Evolutionary conservation across 1,140 invertebrate genomes (phyloP), one percentile per base, ranked within the genome.

Genomic region (Zaprionus nigranus): DNA sequence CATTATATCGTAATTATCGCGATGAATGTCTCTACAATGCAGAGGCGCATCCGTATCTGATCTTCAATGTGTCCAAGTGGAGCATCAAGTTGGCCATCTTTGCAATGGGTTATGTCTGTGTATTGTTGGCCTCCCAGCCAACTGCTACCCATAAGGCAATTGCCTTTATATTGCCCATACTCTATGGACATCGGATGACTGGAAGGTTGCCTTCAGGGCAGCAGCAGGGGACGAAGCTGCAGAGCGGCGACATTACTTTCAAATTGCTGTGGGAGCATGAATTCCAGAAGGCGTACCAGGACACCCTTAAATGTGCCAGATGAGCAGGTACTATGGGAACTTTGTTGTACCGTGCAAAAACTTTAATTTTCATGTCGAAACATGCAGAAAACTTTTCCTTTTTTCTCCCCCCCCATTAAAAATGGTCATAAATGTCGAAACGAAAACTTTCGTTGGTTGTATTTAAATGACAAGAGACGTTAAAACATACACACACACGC

Each of bases 371-470:
- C 1, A 28, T 24, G n/a, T 53, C 9, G 46, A n/a, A n/a, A 40
- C 12, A 26, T 34, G 34, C 12, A 26, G 28, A 28, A 82, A 82
- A 64, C 34, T 80, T 71, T 53, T 46, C 28, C 36, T 46, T 20
- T 36, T 13, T 20, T 5, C 1, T 5, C 38, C 36, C 24, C 15
- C 6, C 36, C 34, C 59, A 34, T n/a, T 70, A 6, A 12, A n/a
- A 40, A 60, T 38, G 2, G 22, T 28, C 76, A 87, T 86, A 87
- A 82, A 82, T 87, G 79, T 82, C 68, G 51, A 66, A 68, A 63
- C n/a, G 51, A 65, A 58, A 75, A 66, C 43, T 87, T 87, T 82
- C 73, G 75, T 53, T 36, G 17, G 70, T 60, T 38, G 36, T 66
- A 74, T 73, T 73, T 36, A 54, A 67, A 66, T 66, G 62, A 66